Conservation (phyloP, 2,888 invertebrate genomes). For the Malacosoma neustria region DNA sequence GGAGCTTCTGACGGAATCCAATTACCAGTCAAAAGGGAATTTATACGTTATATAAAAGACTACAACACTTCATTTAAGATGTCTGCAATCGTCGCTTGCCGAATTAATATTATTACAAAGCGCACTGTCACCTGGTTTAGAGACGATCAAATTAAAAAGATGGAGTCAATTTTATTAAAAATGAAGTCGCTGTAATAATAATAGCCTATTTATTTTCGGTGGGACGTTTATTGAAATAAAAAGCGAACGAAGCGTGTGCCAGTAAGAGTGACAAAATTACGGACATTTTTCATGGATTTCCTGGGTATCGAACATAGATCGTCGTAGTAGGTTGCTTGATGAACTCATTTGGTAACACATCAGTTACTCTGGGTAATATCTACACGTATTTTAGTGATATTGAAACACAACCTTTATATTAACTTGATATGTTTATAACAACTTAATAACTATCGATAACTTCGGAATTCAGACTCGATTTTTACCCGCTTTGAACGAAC, state of each 20-base stretch:
- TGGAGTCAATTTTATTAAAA: neutral
- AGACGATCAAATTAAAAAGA: neutral
- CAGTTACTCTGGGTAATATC: no score
- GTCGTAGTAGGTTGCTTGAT: slow-evolving; percentile 17
- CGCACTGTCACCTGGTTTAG: neutral
- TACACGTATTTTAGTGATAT: no score
- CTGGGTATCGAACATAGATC: slow-evolving; percentile 24
- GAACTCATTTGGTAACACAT: neutral
- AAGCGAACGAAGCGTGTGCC: slow-evolving; percentile 23
- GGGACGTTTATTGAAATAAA: slow-evolving; percentile 28
- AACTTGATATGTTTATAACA: no score
- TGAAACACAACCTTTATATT: no score
- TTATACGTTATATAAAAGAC: neutral
- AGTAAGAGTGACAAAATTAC: slow-evolving; percentile 32
- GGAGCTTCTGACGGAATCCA: slow-evolving; percentile 23
- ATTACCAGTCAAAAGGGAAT: slow-evolving; percentile 15
- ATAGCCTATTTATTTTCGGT: slow-evolving; percentile 6
- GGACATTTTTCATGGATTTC: slow-evolving; percentile 32
- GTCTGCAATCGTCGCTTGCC: neutral
- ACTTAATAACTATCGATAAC: no score
- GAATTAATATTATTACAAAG: neutral
- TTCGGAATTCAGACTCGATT: no score
- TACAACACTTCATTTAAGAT: neutral
- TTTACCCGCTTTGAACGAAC: no score
- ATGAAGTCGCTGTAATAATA: slow-evolving; percentile 1